Evolutionary conservation across 2,113 vertebrate species (phyloP).

Genomic region (Herpailurus yagouaroundi): DNA sequence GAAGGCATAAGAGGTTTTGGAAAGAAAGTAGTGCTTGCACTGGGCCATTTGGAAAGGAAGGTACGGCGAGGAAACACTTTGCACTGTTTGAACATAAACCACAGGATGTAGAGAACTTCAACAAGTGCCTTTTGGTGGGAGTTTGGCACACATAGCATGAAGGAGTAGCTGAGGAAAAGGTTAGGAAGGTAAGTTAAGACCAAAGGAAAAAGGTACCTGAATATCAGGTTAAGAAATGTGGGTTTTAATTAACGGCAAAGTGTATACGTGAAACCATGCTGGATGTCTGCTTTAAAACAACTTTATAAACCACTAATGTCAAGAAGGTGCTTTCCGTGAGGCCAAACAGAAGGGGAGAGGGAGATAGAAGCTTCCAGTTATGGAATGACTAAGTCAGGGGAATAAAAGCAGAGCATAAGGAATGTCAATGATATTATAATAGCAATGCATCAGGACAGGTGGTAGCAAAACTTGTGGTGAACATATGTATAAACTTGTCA

Average conservation of each 20-base stretch:
- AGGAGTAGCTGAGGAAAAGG: background rate
- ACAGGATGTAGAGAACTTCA: background rate
- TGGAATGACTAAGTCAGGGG: too few relatives aligned
- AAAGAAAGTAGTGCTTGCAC: background rate
- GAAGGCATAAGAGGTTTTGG: background rate
- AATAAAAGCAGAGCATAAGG: too few relatives aligned
- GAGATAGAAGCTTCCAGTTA: too few relatives aligned
- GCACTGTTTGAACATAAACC: background rate
- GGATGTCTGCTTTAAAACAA: background rate
- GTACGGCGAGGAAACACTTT: background rate
- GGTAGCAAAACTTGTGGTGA: too few relatives aligned
- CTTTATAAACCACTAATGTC: background rate
- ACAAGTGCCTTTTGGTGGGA: background rate
- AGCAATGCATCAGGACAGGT: too few relatives aligned
- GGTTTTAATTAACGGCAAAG: background rate
- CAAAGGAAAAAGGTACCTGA: background rate
- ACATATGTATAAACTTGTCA: too few relatives aligned
- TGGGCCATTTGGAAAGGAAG: background rate
- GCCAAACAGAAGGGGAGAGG: too few relatives aligned
- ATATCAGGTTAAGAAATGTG: background rate
- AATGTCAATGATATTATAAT: too few relatives aligned
- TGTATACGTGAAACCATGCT: background rate
- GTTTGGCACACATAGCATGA: fast-evolving
- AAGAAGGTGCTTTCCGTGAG: too few relatives aligned
- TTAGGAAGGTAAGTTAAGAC: background rate